Evolutionary conservation across 2,113 vertebrate genomes (phyloP).

Genomic region (Oreotrochilus melanogaster): DNA sequence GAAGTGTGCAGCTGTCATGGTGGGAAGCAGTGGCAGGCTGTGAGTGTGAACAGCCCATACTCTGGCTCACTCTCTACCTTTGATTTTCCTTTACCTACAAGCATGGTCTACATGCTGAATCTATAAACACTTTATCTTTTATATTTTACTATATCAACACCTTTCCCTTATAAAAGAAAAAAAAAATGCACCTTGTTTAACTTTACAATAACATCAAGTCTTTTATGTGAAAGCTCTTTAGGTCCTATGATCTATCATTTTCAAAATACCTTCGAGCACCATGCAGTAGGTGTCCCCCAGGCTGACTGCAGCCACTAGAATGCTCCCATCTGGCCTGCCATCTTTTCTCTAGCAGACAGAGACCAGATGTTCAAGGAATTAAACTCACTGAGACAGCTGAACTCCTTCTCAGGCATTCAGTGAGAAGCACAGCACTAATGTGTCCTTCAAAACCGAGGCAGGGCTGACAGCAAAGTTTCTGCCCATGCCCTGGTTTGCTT

Average conservation of each 20-base stretch:
- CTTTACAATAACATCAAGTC: background rate
- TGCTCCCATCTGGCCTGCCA: constrained; percentile 33
- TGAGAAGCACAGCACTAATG: background rate
- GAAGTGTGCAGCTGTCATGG: background rate
- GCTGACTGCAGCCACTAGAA: constrained; percentile 3
- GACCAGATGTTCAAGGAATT: constrained; percentile 45
- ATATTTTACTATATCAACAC: background rate
- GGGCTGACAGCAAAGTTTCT: background rate
- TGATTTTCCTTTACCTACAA: background rate
- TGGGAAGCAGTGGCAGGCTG: background rate
- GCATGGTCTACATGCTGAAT: background rate
- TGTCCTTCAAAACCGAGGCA: background rate
- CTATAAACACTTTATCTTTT: background rate
- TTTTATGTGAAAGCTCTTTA: background rate
- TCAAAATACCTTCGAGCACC: background rate
- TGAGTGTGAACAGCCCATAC: background rate
- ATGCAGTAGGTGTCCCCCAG: background rate
- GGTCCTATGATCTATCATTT: background rate
- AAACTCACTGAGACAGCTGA: constrained; percentile 9
- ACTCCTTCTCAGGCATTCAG: background rate
- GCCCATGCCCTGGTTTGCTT: background rate
- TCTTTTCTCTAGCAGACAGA: constrained; percentile 10
- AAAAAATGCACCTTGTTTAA: background rate
- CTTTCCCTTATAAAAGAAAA: background rate
- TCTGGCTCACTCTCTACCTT: background rate